phyloP scores from a whole-genome alignment of 2,888 invertebrate species.

The Rhorus exstirpatorius region DNA sequence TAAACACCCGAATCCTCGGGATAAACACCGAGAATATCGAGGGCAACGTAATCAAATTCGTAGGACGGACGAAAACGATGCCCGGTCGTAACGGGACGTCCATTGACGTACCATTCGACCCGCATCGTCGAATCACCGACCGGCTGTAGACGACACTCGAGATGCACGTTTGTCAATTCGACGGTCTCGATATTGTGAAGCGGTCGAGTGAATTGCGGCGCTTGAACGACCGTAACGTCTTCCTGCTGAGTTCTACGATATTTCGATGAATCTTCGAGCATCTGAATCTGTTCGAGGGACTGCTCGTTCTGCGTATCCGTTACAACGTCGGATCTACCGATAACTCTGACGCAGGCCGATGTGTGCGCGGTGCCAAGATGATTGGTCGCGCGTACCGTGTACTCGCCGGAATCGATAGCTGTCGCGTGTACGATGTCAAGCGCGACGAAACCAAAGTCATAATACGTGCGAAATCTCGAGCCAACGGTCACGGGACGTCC shows the following conservation, averaged over 20 bases:
- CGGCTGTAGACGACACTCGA: conserved; percentile 96
- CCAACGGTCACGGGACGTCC: conserved; percentile 95
- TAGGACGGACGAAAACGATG: conserved; percentile 98
- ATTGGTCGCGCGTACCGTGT: conserved; percentile 97
- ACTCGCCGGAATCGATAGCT: conserved; percentile 97
- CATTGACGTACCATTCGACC: conserved; percentile 99
- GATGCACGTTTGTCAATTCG: conserved; percentile 96
- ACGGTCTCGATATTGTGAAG: conserved; percentile 96
- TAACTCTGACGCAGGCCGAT: conserved; percentile 95
- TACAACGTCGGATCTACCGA: conserved; percentile 93
- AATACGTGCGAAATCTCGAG: conserved; percentile 97
- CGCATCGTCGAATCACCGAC: conserved; percentile 96
- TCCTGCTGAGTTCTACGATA: conserved; percentile 91
- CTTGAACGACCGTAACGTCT: conserved; percentile 94
- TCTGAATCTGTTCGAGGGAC: conserved; percentile 96
- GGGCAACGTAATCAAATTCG: conserved; percentile 98
- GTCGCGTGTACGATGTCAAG: conserved; percentile 97
- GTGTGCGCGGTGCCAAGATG: conserved; percentile 97
- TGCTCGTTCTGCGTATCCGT: conserved; percentile 97
- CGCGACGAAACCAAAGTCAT: conserved; percentile 99
- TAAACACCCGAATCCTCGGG: conserved; percentile 99
- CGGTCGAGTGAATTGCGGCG: conserved; percentile 95
- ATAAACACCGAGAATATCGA: conserved; percentile 98
- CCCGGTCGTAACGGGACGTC: conserved; percentile 95
- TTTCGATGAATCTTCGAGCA: conserved; percentile 92